Evolutionary conservation across 1,140 invertebrate genomes (phyloP).

Genomic region (Aethina tumida): DNA sequence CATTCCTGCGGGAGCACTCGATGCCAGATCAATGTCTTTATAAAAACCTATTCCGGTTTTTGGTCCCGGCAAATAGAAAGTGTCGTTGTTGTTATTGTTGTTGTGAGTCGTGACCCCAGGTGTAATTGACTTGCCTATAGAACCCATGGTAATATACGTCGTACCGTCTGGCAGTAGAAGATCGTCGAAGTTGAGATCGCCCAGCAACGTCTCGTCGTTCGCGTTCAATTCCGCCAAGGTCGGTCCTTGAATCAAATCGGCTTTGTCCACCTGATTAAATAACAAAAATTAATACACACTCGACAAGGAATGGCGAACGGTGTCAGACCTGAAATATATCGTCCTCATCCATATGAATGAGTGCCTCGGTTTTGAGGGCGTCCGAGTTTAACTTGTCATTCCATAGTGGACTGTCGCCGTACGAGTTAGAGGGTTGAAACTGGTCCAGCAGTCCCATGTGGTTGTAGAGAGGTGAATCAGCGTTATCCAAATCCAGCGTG

Average conservation of each 20-base stretch:
- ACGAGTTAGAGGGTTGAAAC: constrained; percentile 37
- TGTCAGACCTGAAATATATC: constrained; percentile 85
- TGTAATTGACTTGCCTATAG: too few species aligned
- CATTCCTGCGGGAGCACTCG: constrained; percentile 32
- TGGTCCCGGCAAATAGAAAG: constrained; percentile 28
- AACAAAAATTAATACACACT: too few species aligned
- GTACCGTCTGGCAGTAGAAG: constrained; percentile 60
- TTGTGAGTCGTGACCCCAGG: too few species aligned
- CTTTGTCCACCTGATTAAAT: constrained; percentile 82
- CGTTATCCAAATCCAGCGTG: constrained; percentile 40
- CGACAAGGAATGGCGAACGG: too few species aligned
- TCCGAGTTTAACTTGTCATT: constrained; percentile 6
- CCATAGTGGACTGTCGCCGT: constrained; percentile 16
- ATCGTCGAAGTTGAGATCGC: constrained; percentile 79
- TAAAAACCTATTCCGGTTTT: constrained; percentile 29
- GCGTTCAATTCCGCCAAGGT: constrained; percentile 81
- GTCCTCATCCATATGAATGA: constrained; percentile 70
- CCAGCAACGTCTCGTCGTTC: constrained; percentile 68
- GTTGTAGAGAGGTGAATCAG: constrained; percentile 36
- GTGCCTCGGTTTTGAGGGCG: constrained; percentile 47
- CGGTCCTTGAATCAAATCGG: constrained; percentile 66
- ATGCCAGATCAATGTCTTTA: constrained; percentile 27
- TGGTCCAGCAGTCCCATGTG: constrained; percentile 22
- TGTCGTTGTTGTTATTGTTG: constrained; percentile 19
- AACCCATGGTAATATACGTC: constrained; percentile 16